These are phyloP conservation scores for Tanaodytes sp. DNA, from an alignment of 2,888 invertebrate genomes.

Conservation along the genomic window DNA sequence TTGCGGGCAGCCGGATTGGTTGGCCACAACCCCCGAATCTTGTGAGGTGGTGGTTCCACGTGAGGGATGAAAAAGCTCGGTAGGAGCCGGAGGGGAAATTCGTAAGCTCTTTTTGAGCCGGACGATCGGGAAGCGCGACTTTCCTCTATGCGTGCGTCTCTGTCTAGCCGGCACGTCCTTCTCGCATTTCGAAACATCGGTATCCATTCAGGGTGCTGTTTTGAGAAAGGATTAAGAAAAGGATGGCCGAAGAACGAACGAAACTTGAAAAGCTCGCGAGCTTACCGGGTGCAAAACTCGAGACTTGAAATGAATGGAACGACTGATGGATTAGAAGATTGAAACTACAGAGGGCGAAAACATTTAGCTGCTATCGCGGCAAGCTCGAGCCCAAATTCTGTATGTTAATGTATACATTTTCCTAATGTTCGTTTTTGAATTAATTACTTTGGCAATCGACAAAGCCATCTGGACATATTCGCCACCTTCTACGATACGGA, in stretches of 20 bases:
- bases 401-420: conserved; percentile 15
- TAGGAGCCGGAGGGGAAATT: conserved; percentile 64
- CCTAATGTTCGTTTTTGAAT: not conserved
- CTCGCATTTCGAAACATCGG: conserved; percentile 52
- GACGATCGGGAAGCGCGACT: conserved; percentile 55
- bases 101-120: conserved; percentile 68
- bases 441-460: conserved; percentile 12
- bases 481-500: no score
- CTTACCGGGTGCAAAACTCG: conserved; percentile 55
- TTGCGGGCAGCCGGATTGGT: conserved; percentile 69
- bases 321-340: conserved; percentile 51
- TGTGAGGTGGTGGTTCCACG: conserved; percentile 53
- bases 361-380: conserved; percentile 8
- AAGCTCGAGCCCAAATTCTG: no score
- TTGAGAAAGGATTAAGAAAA: conserved; percentile 66
- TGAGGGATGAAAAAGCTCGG: conserved; percentile 61
- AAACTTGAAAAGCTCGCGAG: conserved; percentile 64
- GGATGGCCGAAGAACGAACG: conserved; percentile 63
- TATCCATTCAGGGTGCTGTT: conserved; percentile 52
- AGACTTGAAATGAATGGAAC: conserved; percentile 39
- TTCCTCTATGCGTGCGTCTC: conserved; percentile 42
- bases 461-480: no score
- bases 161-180: conserved; percentile 50
- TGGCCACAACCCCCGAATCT: conserved; percentile 65
- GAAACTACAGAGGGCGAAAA: conserved; percentile 36